Percentiles rank a stretch among this genome's conserved stretches.
phyloP scores from a whole-genome alignment of 1,140 invertebrate genomes.

The Drosophila sechellia region DNA sequence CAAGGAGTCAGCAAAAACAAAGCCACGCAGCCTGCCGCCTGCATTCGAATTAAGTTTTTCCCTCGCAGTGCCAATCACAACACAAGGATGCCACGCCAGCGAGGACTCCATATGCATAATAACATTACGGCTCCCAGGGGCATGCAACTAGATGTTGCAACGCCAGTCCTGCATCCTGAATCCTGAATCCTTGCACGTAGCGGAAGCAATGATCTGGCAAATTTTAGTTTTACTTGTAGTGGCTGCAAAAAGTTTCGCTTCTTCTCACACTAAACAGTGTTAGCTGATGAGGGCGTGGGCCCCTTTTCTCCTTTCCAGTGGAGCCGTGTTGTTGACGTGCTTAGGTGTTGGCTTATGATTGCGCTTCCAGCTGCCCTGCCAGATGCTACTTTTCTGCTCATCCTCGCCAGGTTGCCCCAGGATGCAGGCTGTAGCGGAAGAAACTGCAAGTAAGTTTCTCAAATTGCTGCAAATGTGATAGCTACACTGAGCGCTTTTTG shows the following conservation, averaged over 20 bases:
- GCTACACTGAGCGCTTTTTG: constrained; percentile 65
- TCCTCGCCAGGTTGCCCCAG: background rate
- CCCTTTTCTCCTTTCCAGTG: background rate
- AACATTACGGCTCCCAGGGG: constrained; percentile 51
- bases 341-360: constrained; percentile 83
- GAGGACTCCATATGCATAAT: constrained; percentile 67
- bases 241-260: constrained; percentile 71
- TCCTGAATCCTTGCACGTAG: constrained; percentile 72
- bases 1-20: constrained; percentile 1
- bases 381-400: constrained; percentile 47
- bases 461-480: constrained; percentile 69
- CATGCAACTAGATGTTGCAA: constrained; percentile 18
- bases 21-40: constrained; percentile 24
- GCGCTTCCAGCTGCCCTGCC: constrained; percentile 56
- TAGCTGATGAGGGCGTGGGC: constrained; percentile 50
- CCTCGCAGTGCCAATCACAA: constrained; percentile 59
- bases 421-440: constrained; percentile 63
- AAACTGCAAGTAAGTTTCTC: constrained; percentile 81
- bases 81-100: constrained; percentile 36
- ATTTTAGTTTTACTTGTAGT: constrained; percentile 81
- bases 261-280: constrained; percentile 71
- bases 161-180: constrained; percentile 34
- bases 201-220: constrained; percentile 82
- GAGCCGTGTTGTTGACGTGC: constrained; percentile 74
- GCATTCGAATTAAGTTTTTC: constrained; percentile 47